Evolutionary conservation across 1,140 invertebrate genomes (phyloP), one percentile per base, ranked within the genome.

Genomic region (Plectus sambesii): DNA sequence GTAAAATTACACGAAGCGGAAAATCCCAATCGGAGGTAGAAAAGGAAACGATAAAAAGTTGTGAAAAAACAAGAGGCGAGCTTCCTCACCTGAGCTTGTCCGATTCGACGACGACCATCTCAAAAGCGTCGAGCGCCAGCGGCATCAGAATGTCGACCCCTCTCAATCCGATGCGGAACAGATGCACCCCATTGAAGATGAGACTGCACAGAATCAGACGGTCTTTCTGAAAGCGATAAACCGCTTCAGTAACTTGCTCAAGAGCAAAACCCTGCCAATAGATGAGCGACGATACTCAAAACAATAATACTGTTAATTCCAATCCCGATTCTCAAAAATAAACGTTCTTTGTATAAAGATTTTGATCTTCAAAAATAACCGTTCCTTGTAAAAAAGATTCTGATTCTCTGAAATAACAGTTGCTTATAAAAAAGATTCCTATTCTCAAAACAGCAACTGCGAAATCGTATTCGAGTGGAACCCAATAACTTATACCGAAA

Each of bases 121-220:
- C 89, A 15, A 98, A 66, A 0, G 92, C 89, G 12, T 80, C 78
- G 27, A 97, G 78, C 61, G 90, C 82, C 53, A 82, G 79, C 0
- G 90, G 90, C 3, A 96, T 77, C 15, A 98, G 71, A 15, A 93
- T 81, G 64, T 87, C 80, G 2, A 93, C 82, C 1, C 92, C 92
- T 68, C 90, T 84, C 25, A 98, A 73, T 72, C 96, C 90, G 44
- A 94, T 73, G 42, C 88, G 80, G 61, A 85, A 83, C 56, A 86
- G 69, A 69, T 86, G 81, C 26, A 40, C 51, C 23, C 54, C 56
- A 49, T 69, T 61, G 44, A 53, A 68, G 22, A 71, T 45, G 12
- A 71, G 38, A 12, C 61, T 55, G 25, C 63, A 62, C 19, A 71
- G 41, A n/a, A 69, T 52, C 3, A 67, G 25, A 5, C 63, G 50